Conservation (phyloP, 2,888 invertebrate species). For the Ischnura elegans region DNA sequence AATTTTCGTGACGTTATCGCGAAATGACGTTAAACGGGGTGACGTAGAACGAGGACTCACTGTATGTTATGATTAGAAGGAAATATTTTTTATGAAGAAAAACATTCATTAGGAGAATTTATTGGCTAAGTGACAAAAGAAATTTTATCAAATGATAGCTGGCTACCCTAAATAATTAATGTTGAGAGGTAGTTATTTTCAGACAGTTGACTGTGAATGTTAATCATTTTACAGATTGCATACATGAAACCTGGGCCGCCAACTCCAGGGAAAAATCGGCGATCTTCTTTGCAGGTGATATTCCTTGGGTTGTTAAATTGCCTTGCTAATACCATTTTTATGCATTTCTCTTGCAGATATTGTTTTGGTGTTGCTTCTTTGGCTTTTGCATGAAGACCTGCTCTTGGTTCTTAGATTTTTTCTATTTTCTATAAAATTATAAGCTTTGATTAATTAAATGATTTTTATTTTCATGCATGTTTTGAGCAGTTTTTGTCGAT, state of each 20-base stretch:
- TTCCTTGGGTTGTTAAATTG: neutral
- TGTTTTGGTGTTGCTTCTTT: neutral
- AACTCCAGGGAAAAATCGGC: conserved; percentile 91
- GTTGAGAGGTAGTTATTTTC: neutral
- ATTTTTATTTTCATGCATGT: neutral
- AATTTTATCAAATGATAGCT: neutral
- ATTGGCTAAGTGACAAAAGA: neutral
- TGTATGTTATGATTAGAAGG: too few relatives aligned
- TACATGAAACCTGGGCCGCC: conserved; percentile 93
- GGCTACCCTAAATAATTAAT: neutral
- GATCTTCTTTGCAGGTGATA: conserved; percentile 85
- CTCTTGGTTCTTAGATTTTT: neutral
- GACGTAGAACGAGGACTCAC: too few relatives aligned
- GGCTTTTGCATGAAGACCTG: neutral
- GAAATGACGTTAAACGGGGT: too few relatives aligned
- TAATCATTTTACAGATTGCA: conserved; percentile 80
- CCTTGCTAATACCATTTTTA: neutral
- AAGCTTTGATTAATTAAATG: neutral
- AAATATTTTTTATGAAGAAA: too few relatives aligned
- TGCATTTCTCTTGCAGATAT: neutral
- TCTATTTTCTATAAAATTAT: neutral
- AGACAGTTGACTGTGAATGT: neutral
- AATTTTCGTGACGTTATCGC: too few relatives aligned
- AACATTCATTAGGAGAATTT: too few relatives aligned
- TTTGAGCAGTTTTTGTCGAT: too few relatives aligned